Evolutionary conservation across 1,140 invertebrate species (phyloP), one percentile per base, ranked within the genome.

Genomic region (Drosophila mojavensis): DNA sequence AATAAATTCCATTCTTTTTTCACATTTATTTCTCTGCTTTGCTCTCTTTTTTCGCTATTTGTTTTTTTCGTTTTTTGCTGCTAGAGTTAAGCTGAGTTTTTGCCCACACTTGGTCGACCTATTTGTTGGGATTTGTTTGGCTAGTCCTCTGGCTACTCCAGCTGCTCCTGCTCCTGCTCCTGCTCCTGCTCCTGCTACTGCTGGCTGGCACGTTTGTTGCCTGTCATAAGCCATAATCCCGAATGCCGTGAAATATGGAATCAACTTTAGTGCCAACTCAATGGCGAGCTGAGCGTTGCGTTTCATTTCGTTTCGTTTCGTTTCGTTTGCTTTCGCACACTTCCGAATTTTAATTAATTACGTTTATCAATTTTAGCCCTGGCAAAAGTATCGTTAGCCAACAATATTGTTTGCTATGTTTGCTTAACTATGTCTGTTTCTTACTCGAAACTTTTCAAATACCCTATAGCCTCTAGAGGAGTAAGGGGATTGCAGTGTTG

Each of bases 81-180:
- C 26, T 56, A 39, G 69, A 63, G 39, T 59, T 73, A 60, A 54
- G 62, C 54, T 58, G 60, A 11, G 41, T n/a, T 9, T 15, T 10
- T 39, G 41, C 39, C 47, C 36, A 56, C 55, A 61, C 24, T 56
- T 39, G 26, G 59, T 30, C 55, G 33, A 43, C 51, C 58, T 69
- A 75, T 75, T 75, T 75, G 66, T 75, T 59, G 69, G 71, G 51
- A 69, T 75, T 75, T 69, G 36, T 69, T 69, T 47, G 20, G 33
- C 45, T 11, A 47, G n/a, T 47, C 43, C 20, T 24, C 5, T 5
- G 36, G 36, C 10, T 26, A 17, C 3, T 11, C 9, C 5, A 5
- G 13, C 39, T 3, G 5, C 10, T 59, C 7, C 1, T 17, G 4
- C 28, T 10, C n/a, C 28, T n/a, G n/a, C n/a, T 24, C 13, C 45